A percentile compares a stretch with the other conserved stretches of the same genome.
Evolutionary conservation across 1,140 invertebrate genomes (phyloP).

Genomic region (Drosophila pseudoananassae): DNA sequence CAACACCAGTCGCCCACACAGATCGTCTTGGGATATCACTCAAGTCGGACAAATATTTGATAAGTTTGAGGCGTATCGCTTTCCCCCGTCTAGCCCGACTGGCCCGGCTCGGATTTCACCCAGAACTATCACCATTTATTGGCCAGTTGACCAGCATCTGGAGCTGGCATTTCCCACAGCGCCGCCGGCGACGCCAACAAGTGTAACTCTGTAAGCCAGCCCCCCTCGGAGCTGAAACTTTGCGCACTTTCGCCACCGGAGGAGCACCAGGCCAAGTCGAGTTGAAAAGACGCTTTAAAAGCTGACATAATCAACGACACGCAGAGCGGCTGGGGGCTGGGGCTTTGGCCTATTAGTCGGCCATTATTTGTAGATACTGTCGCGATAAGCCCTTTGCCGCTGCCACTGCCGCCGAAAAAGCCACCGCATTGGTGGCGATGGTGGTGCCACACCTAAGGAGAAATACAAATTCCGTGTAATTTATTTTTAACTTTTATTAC

Average conservation of each 20-base stretch:
- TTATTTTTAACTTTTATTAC: constrained; percentile 78
- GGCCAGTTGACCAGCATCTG: constrained; percentile 38
- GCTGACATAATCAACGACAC: constrained; percentile 58
- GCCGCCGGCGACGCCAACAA: constrained; percentile 34
- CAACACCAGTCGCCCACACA: no score
- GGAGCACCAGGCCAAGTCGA: constrained; percentile 8
- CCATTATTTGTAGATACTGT: constrained; percentile 78
- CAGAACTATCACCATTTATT: constrained; percentile 47
- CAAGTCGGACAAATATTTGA: constrained; percentile 49
- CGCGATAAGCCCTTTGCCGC: constrained; percentile 67
- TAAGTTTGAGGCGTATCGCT: constrained; percentile 23
- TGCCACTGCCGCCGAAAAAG: constrained; percentile 23
- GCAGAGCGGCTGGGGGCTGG: constrained; percentile 7
- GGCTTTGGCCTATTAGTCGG: constrained; percentile 69
- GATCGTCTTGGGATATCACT: constrained; percentile 22
- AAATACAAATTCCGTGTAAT: constrained; percentile 75
- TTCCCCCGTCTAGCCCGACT: not conserved
- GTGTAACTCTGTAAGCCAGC: constrained; percentile 48
- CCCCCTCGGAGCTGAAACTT: constrained; percentile 30
- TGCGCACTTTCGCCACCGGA: constrained; percentile 43
- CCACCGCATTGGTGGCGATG: constrained; percentile 1
- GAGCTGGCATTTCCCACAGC: constrained; percentile 30
- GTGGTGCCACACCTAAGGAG: constrained; percentile 62
- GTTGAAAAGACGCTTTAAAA: constrained; percentile 37
- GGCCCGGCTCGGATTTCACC: constrained; percentile 27